Conservation (phyloP, 1,140 invertebrate species). For the Drosophila insularis region DNA sequence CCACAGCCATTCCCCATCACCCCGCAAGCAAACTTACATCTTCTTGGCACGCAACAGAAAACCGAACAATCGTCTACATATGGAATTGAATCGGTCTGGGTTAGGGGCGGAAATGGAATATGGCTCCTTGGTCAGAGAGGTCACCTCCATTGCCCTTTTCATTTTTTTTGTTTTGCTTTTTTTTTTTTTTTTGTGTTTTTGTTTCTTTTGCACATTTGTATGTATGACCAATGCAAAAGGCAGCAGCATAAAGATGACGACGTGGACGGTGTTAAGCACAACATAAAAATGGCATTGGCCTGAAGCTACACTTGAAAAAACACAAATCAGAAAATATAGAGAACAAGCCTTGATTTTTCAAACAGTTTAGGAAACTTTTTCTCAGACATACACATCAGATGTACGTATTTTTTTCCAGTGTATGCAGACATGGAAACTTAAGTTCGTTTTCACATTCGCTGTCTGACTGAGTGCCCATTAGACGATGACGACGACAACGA, state of each 20-base stretch:
- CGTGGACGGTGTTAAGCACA: slow-evolving; percentile 34
- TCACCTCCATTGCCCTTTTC: slow-evolving; percentile 48
- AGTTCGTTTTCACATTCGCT: slow-evolving; percentile 16
- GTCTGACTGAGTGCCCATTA: slow-evolving; percentile 70
- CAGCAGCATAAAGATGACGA: slow-evolving; percentile 35
- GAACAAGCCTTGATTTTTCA: no score
- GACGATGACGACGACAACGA: slow-evolving; percentile 27
- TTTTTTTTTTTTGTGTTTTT: background rate
- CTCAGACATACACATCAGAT: no score
- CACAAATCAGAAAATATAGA: no score
- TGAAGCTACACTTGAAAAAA: slow-evolving; percentile 35
- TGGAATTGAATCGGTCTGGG: slow-evolving; percentile 36
- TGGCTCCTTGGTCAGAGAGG: slow-evolving; percentile 21
- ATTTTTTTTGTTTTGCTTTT: slow-evolving; percentile 20
- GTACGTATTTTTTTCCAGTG: slow-evolving; percentile 48
- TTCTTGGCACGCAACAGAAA: slow-evolving; percentile 18
- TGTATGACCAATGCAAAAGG: slow-evolving; percentile 61
- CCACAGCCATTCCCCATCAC: background rate
- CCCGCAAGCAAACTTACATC: slow-evolving; percentile 16
- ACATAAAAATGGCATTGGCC: slow-evolving; percentile 41
- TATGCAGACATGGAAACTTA: slow-evolving; percentile 23
- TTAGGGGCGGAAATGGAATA: slow-evolving; percentile 1
- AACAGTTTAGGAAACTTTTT: no score
- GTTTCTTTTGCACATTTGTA: slow-evolving; percentile 74
- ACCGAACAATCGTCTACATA: slow-evolving; percentile 12